These are phyloP conservation scores for Vimba vimba DNA, from an alignment of 2,113 vertebrate species.

Conservation along the genomic window DNA sequence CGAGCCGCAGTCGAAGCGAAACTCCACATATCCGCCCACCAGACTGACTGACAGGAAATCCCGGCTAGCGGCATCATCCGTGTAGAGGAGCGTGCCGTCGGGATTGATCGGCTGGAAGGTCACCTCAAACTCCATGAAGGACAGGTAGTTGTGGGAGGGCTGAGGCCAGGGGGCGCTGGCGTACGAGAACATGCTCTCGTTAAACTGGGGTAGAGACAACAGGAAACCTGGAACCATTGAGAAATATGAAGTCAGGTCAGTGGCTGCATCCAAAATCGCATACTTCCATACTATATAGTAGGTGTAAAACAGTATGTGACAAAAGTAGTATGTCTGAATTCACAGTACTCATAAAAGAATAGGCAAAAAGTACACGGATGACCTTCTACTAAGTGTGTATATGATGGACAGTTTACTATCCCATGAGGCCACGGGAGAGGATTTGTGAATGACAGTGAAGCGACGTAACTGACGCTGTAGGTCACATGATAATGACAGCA, in stretches of 20 bases:
- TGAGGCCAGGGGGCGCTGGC: slow-evolving; percentile 88
- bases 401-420: too few relatives aligned
- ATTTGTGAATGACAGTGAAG: too few relatives aligned
- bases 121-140: slow-evolving; percentile 94
- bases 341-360: too few relatives aligned
- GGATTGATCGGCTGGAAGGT: slow-evolving; percentile 81
- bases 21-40: slow-evolving; percentile 84
- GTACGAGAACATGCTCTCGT: slow-evolving; percentile 85
- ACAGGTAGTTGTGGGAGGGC: slow-evolving; percentile 87
- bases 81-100: slow-evolving; percentile 90
- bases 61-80: slow-evolving; percentile 85
- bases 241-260: not conserved
- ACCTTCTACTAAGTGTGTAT: too few relatives aligned
- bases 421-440: too few relatives aligned
- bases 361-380: too few relatives aligned
- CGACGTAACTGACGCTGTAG: too few relatives aligned
- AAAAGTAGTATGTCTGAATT: too few relatives aligned
- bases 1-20: slow-evolving; percentile 96
- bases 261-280: too few relatives aligned
- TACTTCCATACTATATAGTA: too few relatives aligned
- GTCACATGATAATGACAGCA: too few relatives aligned
- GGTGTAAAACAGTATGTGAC: too few relatives aligned
- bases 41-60: slow-evolving; percentile 91
- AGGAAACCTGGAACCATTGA: slow-evolving; percentile 77
- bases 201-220: slow-evolving; percentile 88